Base-by-base conservation (phyloP, 2,888 invertebrate species). In the Phragmatobia fuliginosa region DNA sequence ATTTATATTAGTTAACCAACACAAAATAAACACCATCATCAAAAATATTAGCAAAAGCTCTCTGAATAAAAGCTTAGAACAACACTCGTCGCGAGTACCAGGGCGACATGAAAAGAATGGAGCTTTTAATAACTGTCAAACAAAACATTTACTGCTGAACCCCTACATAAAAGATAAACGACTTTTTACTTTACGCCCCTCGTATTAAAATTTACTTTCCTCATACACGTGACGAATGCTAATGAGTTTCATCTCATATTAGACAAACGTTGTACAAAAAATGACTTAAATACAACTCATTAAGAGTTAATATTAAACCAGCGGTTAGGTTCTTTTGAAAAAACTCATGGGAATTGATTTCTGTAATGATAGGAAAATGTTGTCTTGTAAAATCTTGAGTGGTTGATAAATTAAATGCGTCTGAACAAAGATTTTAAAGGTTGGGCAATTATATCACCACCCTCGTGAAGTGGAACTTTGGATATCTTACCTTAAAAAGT, bases 81-180 rank as follows among this genome's bases (percentile, higher is more conserved):
- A 49, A n/a, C 60, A 31, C 59, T 66, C 58, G 14, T 36, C 31
- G 16, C 41, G 41, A 77, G 72, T 75, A 80, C 72, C 66, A 68
- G 64, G 68, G 68, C 61, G n/a, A 71, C 68, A 75, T 67, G 67
- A 68, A 74, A 80, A 66, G 32, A 58, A 72, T 31, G 67, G 33
- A 68, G 82, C 75, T 76, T 71, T 77, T 81, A 79, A 82, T 83
- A 79, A 81, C 83, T 81, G 83, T 79, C 80, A 82, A 82, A 82
- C 80, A 83, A 74, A 83, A 74, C 69, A 77, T 78, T 33, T 71
- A 70, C 67, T 71, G 71, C 71, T 52, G 38, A 36, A 72, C 78
- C 72, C 71, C 72, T 16, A 59, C 63, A 33, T 28, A 32, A 33
- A 25, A 31, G 18, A 32, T 62, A 68, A 49, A 33, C 33, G 33